Conservation (phyloP, 35 echinoderm and acorn worm genomes). For the Holothuria glaberrima region DNA sequence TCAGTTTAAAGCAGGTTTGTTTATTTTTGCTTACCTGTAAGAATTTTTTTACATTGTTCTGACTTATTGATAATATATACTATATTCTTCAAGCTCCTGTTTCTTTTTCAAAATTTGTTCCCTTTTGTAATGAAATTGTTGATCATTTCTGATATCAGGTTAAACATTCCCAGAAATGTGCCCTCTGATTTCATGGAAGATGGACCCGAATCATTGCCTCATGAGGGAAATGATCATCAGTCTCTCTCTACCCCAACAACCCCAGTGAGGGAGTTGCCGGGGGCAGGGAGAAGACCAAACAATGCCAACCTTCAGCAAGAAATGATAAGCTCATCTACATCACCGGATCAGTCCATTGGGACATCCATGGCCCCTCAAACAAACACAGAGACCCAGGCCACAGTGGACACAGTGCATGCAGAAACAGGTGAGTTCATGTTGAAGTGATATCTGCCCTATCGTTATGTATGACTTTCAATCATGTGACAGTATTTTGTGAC, state of each 20-base stretch:
- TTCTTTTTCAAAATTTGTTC: too few species aligned
- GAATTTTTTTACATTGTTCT: too few species aligned
- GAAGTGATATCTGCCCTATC: not conserved
- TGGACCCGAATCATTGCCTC: conserved; percentile 61
- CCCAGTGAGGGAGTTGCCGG: conserved; percentile 60
- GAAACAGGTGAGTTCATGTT: conserved; percentile 75
- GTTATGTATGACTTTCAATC: not conserved
- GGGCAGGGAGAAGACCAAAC: conserved; percentile 55
- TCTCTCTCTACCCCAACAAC: conserved; percentile 58
- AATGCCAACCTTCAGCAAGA: conserved; percentile 80
- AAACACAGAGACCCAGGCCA: conserved; percentile 89
- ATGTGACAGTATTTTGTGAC: too few species aligned
- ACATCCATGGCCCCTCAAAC: not conserved
- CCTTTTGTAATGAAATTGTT: too few species aligned
- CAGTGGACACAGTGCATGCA: conserved; percentile 73
- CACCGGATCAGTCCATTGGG: not conserved
- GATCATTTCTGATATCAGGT: conserved; percentile 28
- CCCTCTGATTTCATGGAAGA: conserved; percentile 56
- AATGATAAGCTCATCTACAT: conserved; percentile 69
- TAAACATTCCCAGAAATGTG: conserved; percentile 62
- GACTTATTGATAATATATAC: too few species aligned
- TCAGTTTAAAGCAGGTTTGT: too few species aligned
- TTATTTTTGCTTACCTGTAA: too few species aligned
- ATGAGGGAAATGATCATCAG: conserved; percentile 58
- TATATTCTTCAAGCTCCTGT: too few species aligned